Conservation (phyloP, 1,140 invertebrate species). For the Drosophila sp. region DNA sequence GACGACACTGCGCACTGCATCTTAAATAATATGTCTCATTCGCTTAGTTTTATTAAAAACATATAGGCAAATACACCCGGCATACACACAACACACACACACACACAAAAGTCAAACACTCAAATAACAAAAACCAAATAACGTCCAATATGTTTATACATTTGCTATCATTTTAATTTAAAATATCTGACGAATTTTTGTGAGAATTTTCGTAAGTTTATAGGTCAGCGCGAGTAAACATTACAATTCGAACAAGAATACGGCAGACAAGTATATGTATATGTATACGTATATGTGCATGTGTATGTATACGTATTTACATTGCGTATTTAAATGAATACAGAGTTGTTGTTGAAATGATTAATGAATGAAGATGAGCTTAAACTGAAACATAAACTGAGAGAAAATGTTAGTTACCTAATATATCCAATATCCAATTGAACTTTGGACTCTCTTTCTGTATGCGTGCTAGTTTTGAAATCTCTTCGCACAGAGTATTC, state of each 20-base stretch:
- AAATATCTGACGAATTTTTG: slow-evolving; percentile 49
- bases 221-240: slow-evolving; percentile 27
- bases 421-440: slow-evolving; percentile 36
- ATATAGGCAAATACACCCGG: slow-evolving; percentile 36
- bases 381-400: slow-evolving; percentile 14
- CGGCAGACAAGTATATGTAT: neutral
- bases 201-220: slow-evolving; percentile 38
- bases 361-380: slow-evolving; percentile 34
- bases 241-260: slow-evolving; percentile 15
- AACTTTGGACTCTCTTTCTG: slow-evolving; percentile 26
- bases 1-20: slow-evolving; percentile 17
- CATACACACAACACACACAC: slow-evolving; percentile 10
- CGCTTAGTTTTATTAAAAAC: slow-evolving; percentile 39
- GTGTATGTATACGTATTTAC: neutral
- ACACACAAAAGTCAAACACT: slow-evolving; percentile 5
- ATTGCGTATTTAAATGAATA: slow-evolving; percentile 4
- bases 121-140: slow-evolving; percentile 4
- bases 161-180: slow-evolving; percentile 55
- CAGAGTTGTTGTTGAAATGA: slow-evolving; percentile 17
- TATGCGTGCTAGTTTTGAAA: slow-evolving; percentile 5
- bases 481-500: slow-evolving; percentile 24
- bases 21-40: slow-evolving; percentile 33
- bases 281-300: too few relatives aligned
- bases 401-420: slow-evolving; percentile 26
- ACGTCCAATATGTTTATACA: slow-evolving; percentile 24